Evolutionary conservation across 2,888 invertebrate genomes (phyloP), one percentile per base, ranked within the genome.

Genomic region (Limnephilus auricula): DNA sequence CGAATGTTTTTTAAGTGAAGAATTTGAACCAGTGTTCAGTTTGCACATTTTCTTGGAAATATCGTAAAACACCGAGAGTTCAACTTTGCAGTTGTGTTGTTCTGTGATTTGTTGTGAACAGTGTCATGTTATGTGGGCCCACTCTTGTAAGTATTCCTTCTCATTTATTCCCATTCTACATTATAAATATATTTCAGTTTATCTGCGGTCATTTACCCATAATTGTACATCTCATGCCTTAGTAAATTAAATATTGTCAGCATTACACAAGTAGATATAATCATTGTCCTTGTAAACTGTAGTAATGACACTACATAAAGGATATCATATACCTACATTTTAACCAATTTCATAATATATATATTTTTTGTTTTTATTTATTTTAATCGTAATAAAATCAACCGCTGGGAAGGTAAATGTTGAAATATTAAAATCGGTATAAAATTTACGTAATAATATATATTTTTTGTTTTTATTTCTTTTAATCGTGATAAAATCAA

Each of bases 101-200:
- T 86, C n/a, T 88, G 87, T 88, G 87, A 88, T 88, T 88, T 88
- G 78, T 88, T 88, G 87, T 88, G 87, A 78, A 78, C 87, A 78
- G 87, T 88, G 87, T 88, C 87, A 88, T 88, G 87, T 88, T 37
- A 78, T 88, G 87, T 78, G 34, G 86, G 45, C 86, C 78, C 32
- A 32, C 87, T 78, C 31, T 15, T 88, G 87, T 88, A 88, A 88
- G 87, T 88, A 88, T 86, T 31, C 18, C 86, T 86, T 86, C 65
- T 25, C 65, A 65, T 65, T 9, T 65, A 65, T 65, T 86, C 86
- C 32, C 12, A 82, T 82, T 82, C 25, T 34, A 37, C 18, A 34
- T 34, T 32, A 34, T 25, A 37, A 34, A 34, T 25, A 2, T 34
- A 82, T 18, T 82, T 18, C 82, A 32, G 82, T 37, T 82, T 82